A percentile compares a stretch with the other conserved stretches of the same genome.
These are phyloP conservation scores for Astyanax mexicanus DNA, from an alignment of 2,797 vertebrate genomes.

Conservation along the genomic window DNA sequence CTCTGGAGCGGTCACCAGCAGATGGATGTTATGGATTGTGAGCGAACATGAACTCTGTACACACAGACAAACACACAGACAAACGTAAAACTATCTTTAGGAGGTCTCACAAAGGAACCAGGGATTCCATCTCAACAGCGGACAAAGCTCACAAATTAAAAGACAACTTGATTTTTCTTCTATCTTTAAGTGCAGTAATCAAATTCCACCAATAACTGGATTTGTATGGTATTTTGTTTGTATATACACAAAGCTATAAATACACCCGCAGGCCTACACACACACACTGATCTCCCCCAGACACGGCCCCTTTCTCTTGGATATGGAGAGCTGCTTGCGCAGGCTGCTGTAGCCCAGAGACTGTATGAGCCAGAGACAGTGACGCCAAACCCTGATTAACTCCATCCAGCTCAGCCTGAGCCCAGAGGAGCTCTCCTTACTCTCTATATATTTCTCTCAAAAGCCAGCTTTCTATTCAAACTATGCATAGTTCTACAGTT, in stretches of 20 bases:
- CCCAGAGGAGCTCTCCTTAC: constrained; percentile 41
- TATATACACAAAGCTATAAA: background rate
- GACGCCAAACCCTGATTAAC: constrained; percentile 50
- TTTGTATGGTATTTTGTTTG: no score
- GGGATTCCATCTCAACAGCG: no score
- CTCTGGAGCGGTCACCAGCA: background rate
- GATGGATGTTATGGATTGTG: constrained; percentile 1
- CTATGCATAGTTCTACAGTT: no score
- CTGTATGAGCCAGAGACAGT: constrained; percentile 26
- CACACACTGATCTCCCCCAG: background rate
- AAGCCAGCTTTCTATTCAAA: no score
- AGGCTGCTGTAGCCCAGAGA: background rate
- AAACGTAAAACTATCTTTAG: background rate
- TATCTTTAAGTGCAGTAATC: no score
- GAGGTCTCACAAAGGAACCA: no score
- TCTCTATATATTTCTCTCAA: background rate
- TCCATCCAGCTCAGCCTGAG: constrained; percentile 63
- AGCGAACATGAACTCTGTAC: constrained; percentile 8
- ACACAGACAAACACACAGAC: background rate
- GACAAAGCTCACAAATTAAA: no score
- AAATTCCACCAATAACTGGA: no score
- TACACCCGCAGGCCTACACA: background rate
- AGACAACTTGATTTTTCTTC: no score
- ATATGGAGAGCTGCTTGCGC: constrained; percentile 23
- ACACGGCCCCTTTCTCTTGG: constrained; percentile 24